Evolutionary conservation across 2,888 invertebrate genomes (phyloP).

Genomic region (Phortica magna): DNA sequence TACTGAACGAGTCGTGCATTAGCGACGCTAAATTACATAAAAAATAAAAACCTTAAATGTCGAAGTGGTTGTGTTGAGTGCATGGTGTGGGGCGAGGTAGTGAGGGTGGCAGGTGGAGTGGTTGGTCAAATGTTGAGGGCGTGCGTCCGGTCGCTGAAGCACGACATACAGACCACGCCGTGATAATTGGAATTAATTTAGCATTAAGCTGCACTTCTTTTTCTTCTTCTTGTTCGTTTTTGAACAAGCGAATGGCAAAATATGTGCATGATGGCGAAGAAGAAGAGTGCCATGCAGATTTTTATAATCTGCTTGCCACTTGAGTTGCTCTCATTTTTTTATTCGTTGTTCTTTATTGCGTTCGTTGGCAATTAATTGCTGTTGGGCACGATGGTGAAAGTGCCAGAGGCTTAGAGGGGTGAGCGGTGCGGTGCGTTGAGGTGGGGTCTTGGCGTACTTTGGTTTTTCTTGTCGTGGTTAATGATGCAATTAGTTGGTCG

Average conservation of each 20-base stretch:
- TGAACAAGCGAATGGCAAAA: not conserved
- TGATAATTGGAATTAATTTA: slow-evolving; percentile 72
- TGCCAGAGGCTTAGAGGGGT: not conserved
- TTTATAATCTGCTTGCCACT: slow-evolving; percentile 31
- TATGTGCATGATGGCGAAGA: not conserved
- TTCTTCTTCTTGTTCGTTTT: not conserved
- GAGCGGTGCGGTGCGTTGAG: not conserved
- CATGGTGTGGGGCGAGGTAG: slow-evolving; percentile 13
- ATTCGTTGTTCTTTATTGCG: not conserved
- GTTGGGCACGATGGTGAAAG: not conserved
- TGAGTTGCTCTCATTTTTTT: not conserved
- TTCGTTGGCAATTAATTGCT: slow-evolving; percentile 27
- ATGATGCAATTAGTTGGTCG: slow-evolving; percentile 27
- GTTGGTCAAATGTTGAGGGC: slow-evolving; percentile 40
- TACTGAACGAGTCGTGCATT: slow-evolving; percentile 58
- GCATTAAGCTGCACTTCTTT: slow-evolving; percentile 70
- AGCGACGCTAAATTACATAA: slow-evolving; percentile 65
- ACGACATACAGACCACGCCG: slow-evolving; percentile 38
- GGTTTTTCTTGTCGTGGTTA: not conserved
- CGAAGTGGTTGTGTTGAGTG: slow-evolving; percentile 16
- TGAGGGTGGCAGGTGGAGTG: slow-evolving; percentile 20
- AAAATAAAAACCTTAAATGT: slow-evolving; percentile 38
- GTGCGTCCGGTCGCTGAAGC: slow-evolving; percentile 43
- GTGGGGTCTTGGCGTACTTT: not conserved
- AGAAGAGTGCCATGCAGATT: slow-evolving; percentile 12